A percentile compares a stretch with the other conserved stretches of the same genome.
Evolutionary conservation across 2,888 invertebrate species (phyloP).

Genomic region (Scotopteryx bipunctaria): DNA sequence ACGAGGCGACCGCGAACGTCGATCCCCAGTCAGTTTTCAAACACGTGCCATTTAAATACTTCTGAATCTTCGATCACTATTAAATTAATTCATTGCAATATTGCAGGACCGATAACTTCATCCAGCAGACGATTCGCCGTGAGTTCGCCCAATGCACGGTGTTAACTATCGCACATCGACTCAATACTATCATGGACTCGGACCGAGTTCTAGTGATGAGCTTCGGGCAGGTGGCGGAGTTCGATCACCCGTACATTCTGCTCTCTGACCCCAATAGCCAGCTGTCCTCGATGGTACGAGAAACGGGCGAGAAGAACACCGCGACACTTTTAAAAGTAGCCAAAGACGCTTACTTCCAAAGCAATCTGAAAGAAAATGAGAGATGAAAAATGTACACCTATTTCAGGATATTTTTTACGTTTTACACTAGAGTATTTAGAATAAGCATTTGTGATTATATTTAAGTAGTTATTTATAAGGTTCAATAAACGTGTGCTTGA

Average conservation of each 20-base stretch:
- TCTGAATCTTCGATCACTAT: neutral
- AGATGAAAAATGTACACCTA: slow-evolving; percentile 43
- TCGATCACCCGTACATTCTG: slow-evolving; percentile 85
- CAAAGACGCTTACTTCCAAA: slow-evolving; percentile 68
- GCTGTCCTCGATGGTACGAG: slow-evolving; percentile 82
- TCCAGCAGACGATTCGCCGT: slow-evolving; percentile 91
- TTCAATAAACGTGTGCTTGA: neutral
- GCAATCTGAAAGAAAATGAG: slow-evolving; percentile 60
- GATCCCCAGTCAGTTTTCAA: slow-evolving; percentile 87
- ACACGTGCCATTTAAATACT: neutral
- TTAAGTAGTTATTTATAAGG: neutral
- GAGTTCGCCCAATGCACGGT: slow-evolving; percentile 93
- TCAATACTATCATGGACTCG: slow-evolving; percentile 96
- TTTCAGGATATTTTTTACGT: neutral
- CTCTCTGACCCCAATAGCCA: slow-evolving; percentile 79
- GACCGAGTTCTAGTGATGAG: slow-evolving; percentile 89
- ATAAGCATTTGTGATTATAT: neutral
- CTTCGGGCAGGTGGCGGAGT: slow-evolving; percentile 84
- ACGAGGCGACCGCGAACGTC: slow-evolving; percentile 97
- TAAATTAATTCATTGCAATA: slow-evolving; percentile 15
- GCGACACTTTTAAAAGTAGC: slow-evolving; percentile 75
- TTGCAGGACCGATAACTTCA: slow-evolving; percentile 89
- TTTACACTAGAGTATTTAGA: neutral
- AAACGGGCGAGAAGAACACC: slow-evolving; percentile 83
- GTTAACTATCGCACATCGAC: slow-evolving; percentile 94